A percentile compares a stretch with the other conserved stretches of the same genome.
These are phyloP conservation scores for Grus americana DNA, from an alignment of 2,113 vertebrate species.

Conservation along the genomic window DNA sequence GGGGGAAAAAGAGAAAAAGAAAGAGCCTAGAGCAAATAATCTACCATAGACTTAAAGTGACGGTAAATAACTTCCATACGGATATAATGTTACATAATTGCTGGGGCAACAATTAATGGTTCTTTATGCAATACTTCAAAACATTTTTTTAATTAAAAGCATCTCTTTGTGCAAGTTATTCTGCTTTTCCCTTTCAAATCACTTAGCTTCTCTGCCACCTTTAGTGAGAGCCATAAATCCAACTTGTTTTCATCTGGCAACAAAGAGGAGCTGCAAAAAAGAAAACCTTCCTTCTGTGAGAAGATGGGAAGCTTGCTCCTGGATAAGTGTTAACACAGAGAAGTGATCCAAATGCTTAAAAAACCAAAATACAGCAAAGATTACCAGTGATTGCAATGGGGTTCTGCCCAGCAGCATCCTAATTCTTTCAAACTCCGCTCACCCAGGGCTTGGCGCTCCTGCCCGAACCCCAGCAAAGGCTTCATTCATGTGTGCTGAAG, in stretches of 20 bases:
- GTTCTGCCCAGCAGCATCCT: background rate
- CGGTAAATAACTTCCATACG: background rate
- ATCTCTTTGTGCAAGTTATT: background rate
- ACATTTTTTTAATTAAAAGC: conserved; percentile 17
- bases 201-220: background rate
- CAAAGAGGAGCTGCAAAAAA: background rate
- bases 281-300: background rate
- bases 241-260: background rate
- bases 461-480: background rate
- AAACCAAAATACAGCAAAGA: background rate
- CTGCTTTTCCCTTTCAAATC: conserved; percentile 2
- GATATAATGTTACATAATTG: background rate
- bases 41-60: background rate
- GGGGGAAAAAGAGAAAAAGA: background rate
- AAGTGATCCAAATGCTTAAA: background rate
- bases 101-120: background rate
- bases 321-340: background rate
- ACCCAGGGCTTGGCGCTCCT: background rate
- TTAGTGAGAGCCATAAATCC: background rate
- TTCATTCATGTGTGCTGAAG: background rate
- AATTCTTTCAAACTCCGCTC: background rate
- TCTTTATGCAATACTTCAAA: conserved; percentile 36
- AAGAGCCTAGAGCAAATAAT: background rate
- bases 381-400: background rate
- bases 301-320: background rate